These are phyloP conservation scores for Sebastes trivittatus DNA, from an alignment of 2,797 vertebrate species.

Conservation along the genomic window DNA sequence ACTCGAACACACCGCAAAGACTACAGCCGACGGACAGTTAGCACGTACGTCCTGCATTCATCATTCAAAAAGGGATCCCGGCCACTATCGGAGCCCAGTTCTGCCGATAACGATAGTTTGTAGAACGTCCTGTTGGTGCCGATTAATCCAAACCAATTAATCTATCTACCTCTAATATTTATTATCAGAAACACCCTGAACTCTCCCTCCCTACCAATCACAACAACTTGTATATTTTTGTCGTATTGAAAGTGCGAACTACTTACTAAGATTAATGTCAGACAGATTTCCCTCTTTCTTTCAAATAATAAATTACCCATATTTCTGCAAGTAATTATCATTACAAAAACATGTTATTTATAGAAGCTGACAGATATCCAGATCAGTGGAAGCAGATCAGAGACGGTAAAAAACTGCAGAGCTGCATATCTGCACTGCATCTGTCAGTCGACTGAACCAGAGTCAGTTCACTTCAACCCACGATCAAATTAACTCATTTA, in stretches of 20 bases:
- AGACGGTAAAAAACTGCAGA: neutral
- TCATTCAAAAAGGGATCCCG: too few relatives aligned
- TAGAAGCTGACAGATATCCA: slow-evolving; percentile 14
- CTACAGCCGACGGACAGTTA: too few relatives aligned
- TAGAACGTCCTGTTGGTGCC: too few relatives aligned
- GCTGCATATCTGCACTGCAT: slow-evolving; percentile 17
- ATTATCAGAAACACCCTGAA: neutral
- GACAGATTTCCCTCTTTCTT: neutral
- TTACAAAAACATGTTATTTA: slow-evolving; percentile 35
- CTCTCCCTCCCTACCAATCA: neutral
- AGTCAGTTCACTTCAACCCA: slow-evolving; percentile 1
- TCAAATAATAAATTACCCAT: neutral
- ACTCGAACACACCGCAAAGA: too few relatives aligned
- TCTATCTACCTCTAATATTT: neutral
- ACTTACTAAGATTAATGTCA: neutral
- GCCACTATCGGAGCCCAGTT: too few relatives aligned
- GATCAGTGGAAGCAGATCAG: slow-evolving; percentile 21
- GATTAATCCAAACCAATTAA: neutral
- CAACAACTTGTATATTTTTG: neutral
- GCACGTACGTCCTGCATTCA: too few relatives aligned
- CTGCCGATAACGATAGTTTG: too few relatives aligned
- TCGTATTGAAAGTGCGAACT: neutral
- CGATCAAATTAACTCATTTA: slow-evolving; percentile 27
- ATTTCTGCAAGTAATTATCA: slow-evolving; percentile 1
- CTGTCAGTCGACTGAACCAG: neutral